These are phyloP conservation scores for Mythimna impura DNA, from an alignment of 2,888 invertebrate species.

Conservation along the genomic window DNA sequence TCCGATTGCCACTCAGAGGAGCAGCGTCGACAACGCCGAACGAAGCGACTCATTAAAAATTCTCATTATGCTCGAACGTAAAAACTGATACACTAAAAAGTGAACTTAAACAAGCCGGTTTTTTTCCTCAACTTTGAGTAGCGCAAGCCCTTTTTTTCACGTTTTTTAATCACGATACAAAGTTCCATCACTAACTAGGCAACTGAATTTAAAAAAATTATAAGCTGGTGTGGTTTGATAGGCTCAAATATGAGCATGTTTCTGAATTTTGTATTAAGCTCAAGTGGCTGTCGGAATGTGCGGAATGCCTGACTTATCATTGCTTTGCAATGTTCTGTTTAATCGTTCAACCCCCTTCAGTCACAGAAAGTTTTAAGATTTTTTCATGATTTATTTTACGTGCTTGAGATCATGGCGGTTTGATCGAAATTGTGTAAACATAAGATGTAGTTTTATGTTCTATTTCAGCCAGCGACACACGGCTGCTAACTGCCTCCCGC, in stretches of 20 bases:
- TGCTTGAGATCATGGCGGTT: too few species aligned
- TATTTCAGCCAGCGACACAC: too few species aligned
- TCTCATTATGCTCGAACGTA: conserved; percentile 34
- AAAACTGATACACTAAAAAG: conserved; percentile 31
- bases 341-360: too few species aligned
- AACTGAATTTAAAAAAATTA: conserved; percentile 52
- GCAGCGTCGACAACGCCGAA: neutral
- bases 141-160: conserved; percentile 9
- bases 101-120: conserved; percentile 15
- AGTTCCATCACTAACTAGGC: conserved; percentile 52
- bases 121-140: conserved; percentile 26
- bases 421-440: too few species aligned
- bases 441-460: too few species aligned
- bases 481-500: neutral
- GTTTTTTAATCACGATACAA: conserved; percentile 53
- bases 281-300: too few species aligned
- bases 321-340: too few species aligned
- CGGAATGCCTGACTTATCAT: too few species aligned
- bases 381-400: too few species aligned
- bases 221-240: conserved; percentile 19
- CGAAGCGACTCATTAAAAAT: conserved; percentile 14
- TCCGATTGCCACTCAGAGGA: neutral
- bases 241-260: too few species aligned
- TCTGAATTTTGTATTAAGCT: too few species aligned
- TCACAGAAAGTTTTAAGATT: too few species aligned